Percentiles rank a stretch among this genome's conserved stretches.
These are phyloP conservation scores for Drosophila mayaguana DNA, from an alignment of 2,888 invertebrate genomes.

Conservation along the genomic window DNA sequence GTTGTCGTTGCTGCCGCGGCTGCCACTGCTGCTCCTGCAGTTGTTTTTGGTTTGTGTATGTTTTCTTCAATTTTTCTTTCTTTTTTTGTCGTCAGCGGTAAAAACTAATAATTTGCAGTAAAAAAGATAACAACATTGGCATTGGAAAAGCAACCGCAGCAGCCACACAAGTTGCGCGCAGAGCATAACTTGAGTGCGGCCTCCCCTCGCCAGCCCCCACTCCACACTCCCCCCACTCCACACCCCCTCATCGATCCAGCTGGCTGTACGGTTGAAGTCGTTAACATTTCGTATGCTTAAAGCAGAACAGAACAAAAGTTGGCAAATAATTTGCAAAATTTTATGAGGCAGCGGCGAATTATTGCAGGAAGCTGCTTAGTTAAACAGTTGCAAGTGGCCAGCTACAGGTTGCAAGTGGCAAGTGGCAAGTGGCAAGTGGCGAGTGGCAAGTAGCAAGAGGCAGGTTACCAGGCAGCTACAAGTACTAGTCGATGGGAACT, in stretches of 20 bases:
- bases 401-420: conserved; percentile 23
- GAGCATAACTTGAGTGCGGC: conserved; percentile 54
- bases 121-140: conserved; percentile 79
- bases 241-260: background rate
- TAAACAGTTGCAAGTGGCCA: conserved; percentile 55
- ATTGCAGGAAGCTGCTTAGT: conserved; percentile 66
- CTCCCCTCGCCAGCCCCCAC: background rate
- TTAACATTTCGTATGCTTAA: conserved; percentile 55
- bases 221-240: background rate
- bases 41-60: conserved; percentile 10
- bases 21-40: conserved; percentile 5
- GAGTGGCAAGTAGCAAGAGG: conserved; percentile 17
- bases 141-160: conserved; percentile 42
- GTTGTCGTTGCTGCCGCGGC: conserved; percentile 10
- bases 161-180: conserved; percentile 68
- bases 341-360: conserved; percentile 64
- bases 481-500: background rate
- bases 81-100: conserved; percentile 69
- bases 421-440: conserved; percentile 21
- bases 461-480: background rate
- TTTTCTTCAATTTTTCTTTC: conserved; percentile 42
- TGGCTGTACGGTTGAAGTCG: conserved; percentile 18
- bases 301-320: conserved; percentile 67
- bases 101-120: conserved; percentile 80
- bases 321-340: conserved; percentile 76